These are phyloP conservation scores for Siphlonurus alternatus DNA, from an alignment of 2,888 invertebrate genomes.

Conservation along the genomic window DNA sequence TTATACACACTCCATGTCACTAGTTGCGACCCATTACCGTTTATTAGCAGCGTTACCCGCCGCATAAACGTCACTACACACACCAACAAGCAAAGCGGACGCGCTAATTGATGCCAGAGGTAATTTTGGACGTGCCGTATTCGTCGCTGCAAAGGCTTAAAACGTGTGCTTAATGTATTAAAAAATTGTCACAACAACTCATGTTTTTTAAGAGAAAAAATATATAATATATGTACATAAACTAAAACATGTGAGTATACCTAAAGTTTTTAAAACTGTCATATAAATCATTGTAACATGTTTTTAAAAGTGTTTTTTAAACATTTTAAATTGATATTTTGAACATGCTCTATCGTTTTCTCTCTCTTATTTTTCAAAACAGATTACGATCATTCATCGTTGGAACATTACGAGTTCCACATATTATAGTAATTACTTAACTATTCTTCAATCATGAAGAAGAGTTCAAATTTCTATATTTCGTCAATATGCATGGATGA, in stretches of 20 bases:
- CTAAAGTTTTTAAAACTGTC: not conserved
- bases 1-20: no score
- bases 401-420: no score
- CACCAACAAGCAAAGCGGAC: not conserved
- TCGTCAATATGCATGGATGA: no score
- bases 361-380: no score
- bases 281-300: not conserved
- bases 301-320: not conserved
- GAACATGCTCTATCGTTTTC: not conserved
- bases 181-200: not conserved
- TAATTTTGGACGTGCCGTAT: not conserved
- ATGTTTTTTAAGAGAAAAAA: not conserved
- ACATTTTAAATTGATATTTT: not conserved
- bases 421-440: no score
- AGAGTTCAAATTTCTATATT: no score
- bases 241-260: not conserved
- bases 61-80: not conserved
- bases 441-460: no score
- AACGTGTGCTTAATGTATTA: not conserved
- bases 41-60: not conserved
- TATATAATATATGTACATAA: not conserved
- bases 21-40: not conserved
- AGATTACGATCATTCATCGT: no score
- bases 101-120: not conserved
- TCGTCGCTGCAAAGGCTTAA: no score